Evolutionary conservation across 2,888 invertebrate genomes (phyloP).

Genomic region (Spodoptera littoralis): DNA sequence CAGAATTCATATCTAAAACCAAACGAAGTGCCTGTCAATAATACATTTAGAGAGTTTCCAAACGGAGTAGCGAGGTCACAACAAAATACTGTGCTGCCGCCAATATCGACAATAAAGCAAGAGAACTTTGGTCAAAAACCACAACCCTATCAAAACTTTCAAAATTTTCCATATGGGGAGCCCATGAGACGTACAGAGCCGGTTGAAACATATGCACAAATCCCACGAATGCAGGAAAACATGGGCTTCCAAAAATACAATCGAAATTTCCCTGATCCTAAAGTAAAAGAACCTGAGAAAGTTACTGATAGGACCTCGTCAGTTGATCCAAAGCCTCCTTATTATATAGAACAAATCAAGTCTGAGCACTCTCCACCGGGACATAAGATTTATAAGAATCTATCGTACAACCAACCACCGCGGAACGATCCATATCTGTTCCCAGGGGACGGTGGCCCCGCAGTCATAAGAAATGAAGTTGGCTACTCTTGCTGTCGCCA

Average conservation of each 20-base stretch:
- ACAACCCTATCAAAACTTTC: constrained; percentile 76
- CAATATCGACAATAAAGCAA: constrained; percentile 87
- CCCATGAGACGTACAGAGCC: constrained; percentile 67
- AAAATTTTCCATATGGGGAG: constrained; percentile 73
- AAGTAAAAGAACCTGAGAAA: constrained; percentile 68
- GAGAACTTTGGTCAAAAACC: constrained; percentile 81
- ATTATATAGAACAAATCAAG: constrained; percentile 87
- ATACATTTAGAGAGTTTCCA: constrained; percentile 74
- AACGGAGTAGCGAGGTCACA: constrained; percentile 72
- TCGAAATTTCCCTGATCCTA: constrained; percentile 71
- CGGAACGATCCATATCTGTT: constrained; percentile 88
- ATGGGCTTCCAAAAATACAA: constrained; percentile 83
- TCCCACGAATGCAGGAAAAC: constrained; percentile 75
- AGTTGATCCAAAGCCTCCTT: constrained; percentile 78
- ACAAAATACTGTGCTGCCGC: constrained; percentile 79
- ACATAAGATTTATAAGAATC: constrained; percentile 86
- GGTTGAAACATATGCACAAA: constrained; percentile 70
- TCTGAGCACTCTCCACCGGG: constrained; percentile 87
- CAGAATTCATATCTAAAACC: constrained; percentile 70
- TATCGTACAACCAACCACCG: constrained; percentile 77
- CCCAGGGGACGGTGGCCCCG: constrained; percentile 92
- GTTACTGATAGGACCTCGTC: constrained; percentile 61
- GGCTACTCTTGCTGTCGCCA: constrained; percentile 93
- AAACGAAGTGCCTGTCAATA: constrained; percentile 67
- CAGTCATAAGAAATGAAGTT: constrained; percentile 88